Percentiles rank a stretch among this genome's conserved stretches.
phyloP scores from a whole-genome alignment of 2,797 vertebrate species.

The Rhinogobio ventralis region DNA sequence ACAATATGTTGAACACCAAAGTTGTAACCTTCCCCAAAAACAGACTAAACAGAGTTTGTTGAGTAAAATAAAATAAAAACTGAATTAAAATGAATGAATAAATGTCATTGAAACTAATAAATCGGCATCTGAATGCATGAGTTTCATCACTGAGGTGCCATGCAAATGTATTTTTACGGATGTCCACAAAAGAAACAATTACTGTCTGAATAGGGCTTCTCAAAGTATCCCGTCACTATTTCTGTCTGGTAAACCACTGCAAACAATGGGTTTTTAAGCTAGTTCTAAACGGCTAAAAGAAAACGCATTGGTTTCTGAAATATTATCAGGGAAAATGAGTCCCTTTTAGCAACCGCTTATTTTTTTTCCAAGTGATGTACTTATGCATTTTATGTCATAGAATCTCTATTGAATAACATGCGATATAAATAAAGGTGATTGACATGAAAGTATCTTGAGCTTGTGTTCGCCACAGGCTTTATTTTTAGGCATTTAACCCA shows the following conservation, averaged over 20 bases:
- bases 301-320: neutral
- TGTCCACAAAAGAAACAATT: no score
- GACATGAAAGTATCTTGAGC: neutral
- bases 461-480: neutral
- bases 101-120: no score
- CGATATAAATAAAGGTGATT: neutral
- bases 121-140: no score
- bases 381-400: neutral
- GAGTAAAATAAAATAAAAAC: no score
- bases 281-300: neutral
- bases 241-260: neutral
- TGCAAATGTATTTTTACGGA: no score
- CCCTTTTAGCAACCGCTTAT: neutral
- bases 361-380: neutral
- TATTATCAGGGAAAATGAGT: neutral
- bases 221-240: neutral
- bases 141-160: no score
- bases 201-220: no score
- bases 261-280: neutral
- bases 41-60: no score
- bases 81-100: no score
- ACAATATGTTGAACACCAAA: no score
- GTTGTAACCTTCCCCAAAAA: no score
- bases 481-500: neutral
- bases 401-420: neutral